Evolutionary conservation across 1,140 invertebrate species (phyloP).

Genomic region (Drosophila nikananu): DNA sequence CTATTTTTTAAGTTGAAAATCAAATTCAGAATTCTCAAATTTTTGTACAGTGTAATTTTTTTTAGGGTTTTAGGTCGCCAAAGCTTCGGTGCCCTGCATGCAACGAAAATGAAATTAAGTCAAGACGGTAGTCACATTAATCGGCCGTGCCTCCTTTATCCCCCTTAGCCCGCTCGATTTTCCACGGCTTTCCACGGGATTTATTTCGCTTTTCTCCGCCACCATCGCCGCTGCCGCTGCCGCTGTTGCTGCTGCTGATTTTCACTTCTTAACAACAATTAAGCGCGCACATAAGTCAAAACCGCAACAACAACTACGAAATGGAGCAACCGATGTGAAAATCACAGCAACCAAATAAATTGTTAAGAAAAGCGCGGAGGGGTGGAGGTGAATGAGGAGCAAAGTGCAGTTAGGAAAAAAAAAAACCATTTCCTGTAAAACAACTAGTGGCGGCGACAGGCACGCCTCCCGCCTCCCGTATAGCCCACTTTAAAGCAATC

Average conservation of each 20-base stretch:
- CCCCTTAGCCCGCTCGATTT: constrained; percentile 48
- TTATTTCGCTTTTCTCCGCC: constrained; percentile 65
- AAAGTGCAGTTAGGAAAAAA: constrained; percentile 62
- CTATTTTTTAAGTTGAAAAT: no score
- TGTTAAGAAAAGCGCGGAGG: constrained; percentile 38
- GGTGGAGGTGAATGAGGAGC: constrained; percentile 26
- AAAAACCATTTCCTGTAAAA: constrained; percentile 78
- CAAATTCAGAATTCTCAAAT: not conserved
- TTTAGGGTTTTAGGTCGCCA: constrained; percentile 55
- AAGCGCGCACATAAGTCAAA: constrained; percentile 81
- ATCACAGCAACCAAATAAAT: constrained; percentile 42
- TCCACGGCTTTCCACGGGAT: constrained; percentile 63
- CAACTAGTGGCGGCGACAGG: constrained; percentile 65
- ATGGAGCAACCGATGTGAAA: constrained; percentile 72
- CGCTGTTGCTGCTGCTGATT: constrained; percentile 60
- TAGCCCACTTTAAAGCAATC: constrained; percentile 64
- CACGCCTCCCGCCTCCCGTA: constrained; percentile 29
- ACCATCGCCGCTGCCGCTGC: not conserved
- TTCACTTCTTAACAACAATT: constrained; percentile 84
- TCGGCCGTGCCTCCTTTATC: constrained; percentile 45
- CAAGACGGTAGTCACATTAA: constrained; percentile 81
- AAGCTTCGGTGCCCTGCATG: constrained; percentile 58
- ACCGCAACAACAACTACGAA: constrained; percentile 75
- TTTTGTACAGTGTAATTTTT: constrained; percentile 6
- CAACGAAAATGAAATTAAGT: constrained; percentile 80